Evolutionary conservation across 2,888 invertebrate species (phyloP).

Genomic region (Drosophila ustulata): DNA sequence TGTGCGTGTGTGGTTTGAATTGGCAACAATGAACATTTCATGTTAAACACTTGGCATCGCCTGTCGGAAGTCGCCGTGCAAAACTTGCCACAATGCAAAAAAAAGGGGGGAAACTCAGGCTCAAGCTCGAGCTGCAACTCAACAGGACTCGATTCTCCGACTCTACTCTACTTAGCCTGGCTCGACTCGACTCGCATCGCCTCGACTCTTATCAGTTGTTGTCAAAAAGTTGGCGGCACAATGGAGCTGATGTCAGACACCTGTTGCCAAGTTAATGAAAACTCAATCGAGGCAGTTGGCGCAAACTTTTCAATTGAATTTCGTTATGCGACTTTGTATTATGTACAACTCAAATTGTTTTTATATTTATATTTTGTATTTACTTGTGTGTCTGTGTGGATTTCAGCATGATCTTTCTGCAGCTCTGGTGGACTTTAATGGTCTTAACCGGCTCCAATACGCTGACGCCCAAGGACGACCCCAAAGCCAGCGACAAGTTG

Average conservation of each 20-base stretch:
- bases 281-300: slow-evolving; percentile 44
- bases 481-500: slow-evolving; percentile 47
- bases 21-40: slow-evolving; percentile 73
- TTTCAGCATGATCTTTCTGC: slow-evolving; percentile 55
- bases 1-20: slow-evolving; percentile 17
- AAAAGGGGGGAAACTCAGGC: slow-evolving; percentile 27
- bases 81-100: slow-evolving; percentile 67
- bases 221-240: slow-evolving; percentile 67
- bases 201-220: slow-evolving; percentile 67
- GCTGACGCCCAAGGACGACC: neutral
- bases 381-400: slow-evolving; percentile 19
- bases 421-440: slow-evolving; percentile 71
- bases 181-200: neutral
- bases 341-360: slow-evolving; percentile 15
- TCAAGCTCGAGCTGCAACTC: slow-evolving; percentile 4
- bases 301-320: slow-evolving; percentile 48
- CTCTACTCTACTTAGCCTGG: slow-evolving; percentile 30
- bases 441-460: slow-evolving; percentile 35
- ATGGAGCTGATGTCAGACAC: slow-evolving; percentile 51
- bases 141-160: slow-evolving; percentile 44
- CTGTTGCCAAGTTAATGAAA: slow-evolving; percentile 64
- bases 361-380: slow-evolving; percentile 30
- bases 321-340: slow-evolving; percentile 13
- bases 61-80: slow-evolving; percentile 74
- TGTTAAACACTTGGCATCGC: slow-evolving; percentile 71